phyloP scores from a whole-genome alignment of 2,888 invertebrate species.

The Oscheius myriophilus region DNA sequence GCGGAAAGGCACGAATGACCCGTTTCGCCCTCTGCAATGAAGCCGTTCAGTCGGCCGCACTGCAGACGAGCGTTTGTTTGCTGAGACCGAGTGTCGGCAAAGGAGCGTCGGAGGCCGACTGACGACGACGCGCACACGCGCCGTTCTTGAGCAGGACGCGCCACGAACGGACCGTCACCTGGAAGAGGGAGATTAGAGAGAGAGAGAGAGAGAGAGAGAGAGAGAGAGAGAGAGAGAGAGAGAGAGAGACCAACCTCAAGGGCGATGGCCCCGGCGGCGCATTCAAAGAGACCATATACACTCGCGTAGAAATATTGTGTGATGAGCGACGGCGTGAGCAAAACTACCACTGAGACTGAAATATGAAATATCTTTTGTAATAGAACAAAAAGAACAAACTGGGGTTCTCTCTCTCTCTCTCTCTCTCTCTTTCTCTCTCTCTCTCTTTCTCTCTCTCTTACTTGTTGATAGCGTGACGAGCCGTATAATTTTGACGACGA shows the following conservation, averaged over 20 bases:
- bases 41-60: conserved; percentile 21
- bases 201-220: not conserved
- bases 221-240: not conserved
- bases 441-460: not conserved
- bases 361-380: not conserved
- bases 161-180: conserved; percentile 33
- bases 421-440: not conserved
- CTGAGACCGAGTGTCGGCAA: conserved; percentile 29
- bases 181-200: conserved; percentile 3
- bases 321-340: conserved; percentile 48
- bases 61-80: conserved; percentile 33
- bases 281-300: conserved; percentile 50
- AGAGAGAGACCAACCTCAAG: conserved; percentile 38
- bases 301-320: conserved; percentile 51
- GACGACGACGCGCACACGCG: conserved; percentile 19
- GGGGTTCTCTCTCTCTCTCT: too few relatives aligned
- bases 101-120: conserved; percentile 32
- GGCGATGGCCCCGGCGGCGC: conserved; percentile 44
- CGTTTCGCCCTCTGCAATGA: too few relatives aligned
- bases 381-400: not conserved
- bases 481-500: conserved; percentile 17
- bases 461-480: conserved; percentile 17
- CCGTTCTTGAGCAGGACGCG: conserved; percentile 20
- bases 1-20: too few relatives aligned
- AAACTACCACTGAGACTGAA: conserved; percentile 48